Evolutionary conservation across 2,888 invertebrate species (phyloP).

Genomic region (Leucozona laternaria): DNA sequence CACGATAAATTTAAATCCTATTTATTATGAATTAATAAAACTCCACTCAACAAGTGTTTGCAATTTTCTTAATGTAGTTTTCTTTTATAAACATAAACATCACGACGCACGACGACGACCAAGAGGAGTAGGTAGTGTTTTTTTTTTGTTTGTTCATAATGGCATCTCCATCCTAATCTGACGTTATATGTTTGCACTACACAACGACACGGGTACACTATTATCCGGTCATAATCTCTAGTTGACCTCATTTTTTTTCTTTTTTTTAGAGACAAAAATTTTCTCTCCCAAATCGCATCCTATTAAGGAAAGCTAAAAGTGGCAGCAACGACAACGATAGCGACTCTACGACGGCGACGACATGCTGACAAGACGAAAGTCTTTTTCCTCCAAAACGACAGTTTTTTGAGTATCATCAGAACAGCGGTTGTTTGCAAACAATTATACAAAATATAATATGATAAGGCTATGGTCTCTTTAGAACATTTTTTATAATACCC

Average conservation of each 20-base stretch:
- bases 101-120: not conserved
- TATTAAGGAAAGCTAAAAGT: conserved; percentile 64
- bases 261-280: conserved; percentile 37
- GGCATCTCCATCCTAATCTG: conserved; percentile 42
- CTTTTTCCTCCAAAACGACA: conserved; percentile 19
- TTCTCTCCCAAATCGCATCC: conserved; percentile 66
- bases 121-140: not conserved
- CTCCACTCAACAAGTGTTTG: conserved; percentile 62
- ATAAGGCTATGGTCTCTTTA: not conserved
- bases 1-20: conserved; percentile 49
- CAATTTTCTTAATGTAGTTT: conserved; percentile 18
- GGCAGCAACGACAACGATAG: conserved; percentile 15
- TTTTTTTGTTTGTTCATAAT: conserved; percentile 26
- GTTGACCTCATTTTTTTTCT: conserved; percentile 60
- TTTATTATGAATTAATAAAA: conserved; percentile 69
- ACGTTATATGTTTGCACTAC: conserved; percentile 42
- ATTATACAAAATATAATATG: not conserved
- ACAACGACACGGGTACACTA: conserved; percentile 45
- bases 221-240: conserved; percentile 72
- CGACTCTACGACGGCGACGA: conserved; percentile 14
- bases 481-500: not conserved
- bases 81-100: conserved; percentile 6
- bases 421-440: not conserved
- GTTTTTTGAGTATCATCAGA: conserved; percentile 23
- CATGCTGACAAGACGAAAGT: conserved; percentile 43